Conservation (phyloP, 2,888 invertebrate genomes). For the Odontomyia ornata region DNA sequence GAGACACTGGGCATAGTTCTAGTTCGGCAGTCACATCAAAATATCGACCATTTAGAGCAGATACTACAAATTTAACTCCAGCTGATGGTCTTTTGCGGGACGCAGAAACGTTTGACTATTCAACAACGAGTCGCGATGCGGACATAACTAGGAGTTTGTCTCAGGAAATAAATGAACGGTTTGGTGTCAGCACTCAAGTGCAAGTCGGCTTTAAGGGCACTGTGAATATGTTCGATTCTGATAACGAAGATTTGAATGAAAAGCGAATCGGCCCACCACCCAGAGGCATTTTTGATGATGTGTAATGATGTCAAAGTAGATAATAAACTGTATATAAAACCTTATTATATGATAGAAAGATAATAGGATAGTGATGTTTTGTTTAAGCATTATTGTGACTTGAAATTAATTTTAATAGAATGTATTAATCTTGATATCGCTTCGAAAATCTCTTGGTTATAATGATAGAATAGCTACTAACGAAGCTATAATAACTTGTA, state of each 20-base stretch:
- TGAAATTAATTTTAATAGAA: too few relatives aligned
- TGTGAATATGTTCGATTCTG: slow-evolving; percentile 58
- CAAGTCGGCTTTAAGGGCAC: slow-evolving; percentile 63
- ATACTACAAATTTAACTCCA: slow-evolving; percentile 54
- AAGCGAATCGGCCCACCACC: slow-evolving; percentile 74
- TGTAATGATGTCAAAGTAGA: slow-evolving; percentile 65
- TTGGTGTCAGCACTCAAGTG: slow-evolving; percentile 72
- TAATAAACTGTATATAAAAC: neutral
- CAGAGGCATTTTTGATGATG: slow-evolving; percentile 84
- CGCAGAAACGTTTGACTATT: slow-evolving; percentile 77
- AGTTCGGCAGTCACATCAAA: slow-evolving; percentile 54
- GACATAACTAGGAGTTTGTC: slow-evolving; percentile 62
- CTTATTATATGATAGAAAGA: neutral
- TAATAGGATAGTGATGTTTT: too few relatives aligned
- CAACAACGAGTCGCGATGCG: slow-evolving; percentile 60
- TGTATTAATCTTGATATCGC: too few relatives aligned
- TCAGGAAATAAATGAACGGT: slow-evolving; percentile 72
- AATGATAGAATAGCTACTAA: slow-evolving; percentile 90
- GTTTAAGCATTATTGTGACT: too few relatives aligned
- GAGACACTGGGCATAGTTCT: slow-evolving; percentile 54
- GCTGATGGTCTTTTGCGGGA: slow-evolving; percentile 76
- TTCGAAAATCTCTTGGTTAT: slow-evolving; percentile 78
- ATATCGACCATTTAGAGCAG: slow-evolving; percentile 47
- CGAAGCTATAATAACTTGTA: slow-evolving; percentile 62
- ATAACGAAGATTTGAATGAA: slow-evolving; percentile 56